These are phyloP conservation scores for Bubo scandiacus DNA, from an alignment of 2,113 vertebrate species.

Conservation along the genomic window DNA sequence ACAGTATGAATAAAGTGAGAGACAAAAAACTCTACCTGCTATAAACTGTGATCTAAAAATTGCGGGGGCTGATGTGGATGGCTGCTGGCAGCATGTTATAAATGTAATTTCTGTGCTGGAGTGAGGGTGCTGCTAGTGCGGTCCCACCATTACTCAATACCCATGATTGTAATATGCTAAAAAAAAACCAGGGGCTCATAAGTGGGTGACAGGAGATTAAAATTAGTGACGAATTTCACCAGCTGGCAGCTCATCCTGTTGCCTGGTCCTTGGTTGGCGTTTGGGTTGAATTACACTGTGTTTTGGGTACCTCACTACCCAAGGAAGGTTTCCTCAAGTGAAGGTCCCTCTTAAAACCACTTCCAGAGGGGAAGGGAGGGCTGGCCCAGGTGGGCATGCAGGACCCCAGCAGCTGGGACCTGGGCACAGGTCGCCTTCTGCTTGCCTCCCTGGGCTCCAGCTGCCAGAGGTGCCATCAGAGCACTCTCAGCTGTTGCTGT, in stretches of 20 bases:
- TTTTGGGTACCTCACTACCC: background rate
- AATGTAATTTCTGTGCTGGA: constrained; percentile 10
- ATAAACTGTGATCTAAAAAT: constrained; percentile 45
- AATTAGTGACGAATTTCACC: background rate
- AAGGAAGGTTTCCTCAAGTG: background rate
- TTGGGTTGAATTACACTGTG: background rate
- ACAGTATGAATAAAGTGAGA: constrained; percentile 41
- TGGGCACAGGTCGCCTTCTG: background rate
- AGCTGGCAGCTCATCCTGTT: background rate
- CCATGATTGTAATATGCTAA: background rate
- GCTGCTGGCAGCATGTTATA: background rate
- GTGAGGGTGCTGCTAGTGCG: background rate
- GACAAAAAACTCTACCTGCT: constrained; percentile 44
- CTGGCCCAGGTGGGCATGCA: background rate
- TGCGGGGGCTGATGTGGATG: constrained; percentile 6
- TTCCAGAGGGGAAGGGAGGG: background rate
- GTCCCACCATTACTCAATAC: rapidly evolving
- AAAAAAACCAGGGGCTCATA: background rate
- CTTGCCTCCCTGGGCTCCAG: background rate
- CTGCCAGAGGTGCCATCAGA: background rate
- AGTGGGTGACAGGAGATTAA: background rate
- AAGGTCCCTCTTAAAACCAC: background rate
- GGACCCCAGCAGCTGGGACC: background rate
- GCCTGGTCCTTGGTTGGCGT: background rate
- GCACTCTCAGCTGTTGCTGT: rapidly evolving